These are phyloP conservation scores for Thunnus maccoyii DNA, from an alignment of 2,113 vertebrate species.

Conservation along the genomic window DNA sequence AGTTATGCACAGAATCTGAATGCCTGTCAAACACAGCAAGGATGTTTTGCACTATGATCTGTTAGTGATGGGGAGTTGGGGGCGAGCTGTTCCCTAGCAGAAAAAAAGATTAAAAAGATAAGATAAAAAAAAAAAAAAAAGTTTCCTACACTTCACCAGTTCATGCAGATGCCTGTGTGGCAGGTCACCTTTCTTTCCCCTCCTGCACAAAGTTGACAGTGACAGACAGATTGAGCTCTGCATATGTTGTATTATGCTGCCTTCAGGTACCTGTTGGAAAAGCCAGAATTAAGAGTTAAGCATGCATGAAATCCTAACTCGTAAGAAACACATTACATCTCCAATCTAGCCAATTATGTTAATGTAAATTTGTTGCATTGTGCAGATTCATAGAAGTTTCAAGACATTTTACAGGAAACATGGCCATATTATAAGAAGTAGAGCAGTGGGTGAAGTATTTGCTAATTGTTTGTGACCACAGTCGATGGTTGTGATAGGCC, in stretches of 20 bases:
- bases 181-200: not conserved
- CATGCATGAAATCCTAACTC: too few relatives aligned
- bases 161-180: not conserved
- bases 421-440: too few relatives aligned
- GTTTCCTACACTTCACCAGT: not conserved
- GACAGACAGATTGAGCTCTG: not conserved
- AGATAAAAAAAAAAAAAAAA: not conserved
- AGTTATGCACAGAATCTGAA: not conserved
- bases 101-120: not conserved
- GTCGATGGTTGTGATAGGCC: too few relatives aligned
- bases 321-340: too few relatives aligned
- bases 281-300: not conserved
- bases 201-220: not conserved
- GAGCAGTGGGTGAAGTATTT: too few relatives aligned
- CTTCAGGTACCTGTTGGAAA: constrained; percentile 5
- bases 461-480: too few relatives aligned
- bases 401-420: too few relatives aligned
- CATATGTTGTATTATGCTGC: constrained; percentile 5
- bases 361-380: too few relatives aligned
- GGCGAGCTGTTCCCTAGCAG: not conserved
- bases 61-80: not conserved
- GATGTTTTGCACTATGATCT: constrained; percentile 8
- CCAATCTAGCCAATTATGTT: too few relatives aligned
- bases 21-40: not conserved
- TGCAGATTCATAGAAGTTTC: too few relatives aligned